A percentile compares a stretch with the other conserved stretches of the same genome.
These are phyloP conservation scores for Drosophila fungiperda DNA, from an alignment of 2,888 invertebrate genomes.

Conservation along the genomic window DNA sequence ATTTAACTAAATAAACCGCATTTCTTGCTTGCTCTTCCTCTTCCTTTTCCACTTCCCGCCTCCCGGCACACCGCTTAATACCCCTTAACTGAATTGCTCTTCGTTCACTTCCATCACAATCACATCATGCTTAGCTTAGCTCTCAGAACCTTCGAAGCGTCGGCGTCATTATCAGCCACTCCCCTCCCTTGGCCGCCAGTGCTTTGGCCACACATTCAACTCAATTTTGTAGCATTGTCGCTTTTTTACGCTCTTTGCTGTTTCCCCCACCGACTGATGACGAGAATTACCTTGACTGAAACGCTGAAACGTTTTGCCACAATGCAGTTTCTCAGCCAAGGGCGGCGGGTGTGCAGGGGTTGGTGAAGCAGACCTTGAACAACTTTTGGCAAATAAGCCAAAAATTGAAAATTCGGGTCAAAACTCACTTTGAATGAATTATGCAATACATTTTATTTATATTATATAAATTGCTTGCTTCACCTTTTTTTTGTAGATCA, in stretches of 20 bases:
- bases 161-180: constrained; percentile 50
- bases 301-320: constrained; percentile 24
- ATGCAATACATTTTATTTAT: not conserved
- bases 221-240: constrained; percentile 55
- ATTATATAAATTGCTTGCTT: not conserved
- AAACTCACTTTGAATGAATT: not conserved
- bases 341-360: constrained; percentile 6
- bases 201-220: constrained; percentile 21
- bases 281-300: constrained; percentile 53
- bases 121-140: constrained; percentile 44
- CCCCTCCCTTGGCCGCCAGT: not conserved
- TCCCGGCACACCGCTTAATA: not conserved
- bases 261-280: constrained; percentile 28
- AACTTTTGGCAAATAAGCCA: not conserved
- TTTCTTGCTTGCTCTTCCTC: constrained; percentile 8
- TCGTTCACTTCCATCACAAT: constrained; percentile 46
- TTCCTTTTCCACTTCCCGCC: not conserved
- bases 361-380: not conserved
- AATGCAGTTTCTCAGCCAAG: constrained; percentile 6
- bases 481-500: not conserved
- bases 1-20: constrained; percentile 76
- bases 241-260: constrained; percentile 20
- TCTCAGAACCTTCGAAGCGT: constrained; percentile 26
- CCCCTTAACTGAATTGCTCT: constrained; percentile 15
- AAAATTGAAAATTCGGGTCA: not conserved